Base-by-base conservation (phyloP, 1,140 invertebrate genomes). In the Zophobas atratus region DNA sequence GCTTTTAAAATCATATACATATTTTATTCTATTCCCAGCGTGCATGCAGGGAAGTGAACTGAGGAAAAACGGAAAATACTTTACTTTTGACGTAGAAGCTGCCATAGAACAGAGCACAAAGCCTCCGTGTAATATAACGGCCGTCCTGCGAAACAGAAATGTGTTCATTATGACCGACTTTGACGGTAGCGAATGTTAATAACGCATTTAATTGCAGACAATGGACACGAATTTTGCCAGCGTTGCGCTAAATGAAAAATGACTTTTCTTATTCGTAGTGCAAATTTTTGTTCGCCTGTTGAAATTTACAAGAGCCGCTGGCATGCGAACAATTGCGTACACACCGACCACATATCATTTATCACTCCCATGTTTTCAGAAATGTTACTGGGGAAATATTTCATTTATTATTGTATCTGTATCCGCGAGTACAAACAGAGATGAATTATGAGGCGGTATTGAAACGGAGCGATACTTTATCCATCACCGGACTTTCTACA, bases 131-230 rank as follows among this genome's bases (percentile, higher is more conserved):
- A 20, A 20, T 20, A 20, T 20, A 20, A 20, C 20, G 20, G 20
- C 20, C 20, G 20, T 20, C 20, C 20, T 20, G 20, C 20, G 20
- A 20, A 20, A 20, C 20, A 20, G 20, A 20, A 20, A 20, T 20
- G 20, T 20, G 20, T 20, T 20, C 20, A 55, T 55, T 55, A 34
- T 55, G 8, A 0, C 53, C 5, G 32, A 36, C 34, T 60, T 35
- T 60, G 38, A 60, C 38, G 20, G 56, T 60, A 60, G 56, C 34
- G 56, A 60, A 36, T 60, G 34, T 36, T 36, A 36, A 60, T 60
- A 60, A 60, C 32, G 36, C 60, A 38, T 67, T 67, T 67, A 67
- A 67, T 67, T 67, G 60, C 41, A 67, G 1, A 67, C 60, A 67
- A 67, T 67, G 6, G 60, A 33, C 39, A 67, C 43, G 43, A 67